Conservation (phyloP, 2,113 vertebrate species). For the human region GRCh38 chr6:129691501-129692000, state of each 20-base stretch:
- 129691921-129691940: not conserved
- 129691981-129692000: not conserved
- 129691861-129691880: not conserved
- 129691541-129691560: not conserved
- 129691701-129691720: not conserved
- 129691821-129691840: not conserved
- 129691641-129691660: not conserved
- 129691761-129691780: not conserved
- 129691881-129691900: not conserved
- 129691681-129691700: not conserved
- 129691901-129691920: not conserved
- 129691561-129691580: not conserved
- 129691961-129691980: not conserved
- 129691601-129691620: not conserved
- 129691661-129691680: not conserved
- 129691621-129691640: not conserved
- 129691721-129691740: not conserved
- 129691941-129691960: rapidly evolving
- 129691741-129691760: not conserved
- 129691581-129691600: not conserved
- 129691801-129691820: rapidly evolving
- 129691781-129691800: not conserved
- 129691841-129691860: not conserved
- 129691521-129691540: not conserved
- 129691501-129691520: not conserved